Evolutionary conservation across 2,113 vertebrate species (phyloP), one percentile per base, ranked within the genome.

Genomic region (Campylomormyrus numenius): DNA sequence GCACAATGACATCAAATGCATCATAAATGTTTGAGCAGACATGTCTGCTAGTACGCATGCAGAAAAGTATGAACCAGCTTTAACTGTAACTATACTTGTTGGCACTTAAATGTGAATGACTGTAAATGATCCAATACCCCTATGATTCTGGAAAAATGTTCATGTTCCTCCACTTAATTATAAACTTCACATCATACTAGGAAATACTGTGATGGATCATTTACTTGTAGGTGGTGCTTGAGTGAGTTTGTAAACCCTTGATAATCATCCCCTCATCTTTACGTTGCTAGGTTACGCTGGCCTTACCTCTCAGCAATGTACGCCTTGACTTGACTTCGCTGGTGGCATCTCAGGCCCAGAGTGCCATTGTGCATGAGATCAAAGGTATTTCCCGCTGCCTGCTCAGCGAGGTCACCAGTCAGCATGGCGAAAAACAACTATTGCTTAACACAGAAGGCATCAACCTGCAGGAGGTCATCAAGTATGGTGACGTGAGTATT

Each of bases 391-490:
- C 97, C 0, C 96, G 97, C 8, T 99, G 98, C 90, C 94, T 99
- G 56, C 94, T 99, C 84, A 97, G 95, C 0, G 98, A 99, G 88
- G 94, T 91, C 0, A 96, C 95, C 11, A 96, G 53, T 1, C 92
- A 89, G 19, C 91, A 85, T 0, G 97, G 97, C 0, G 92, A 95
- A 89, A 97, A 96, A 88, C 96, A 97, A 89, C 92, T 94, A 0
- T 0, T 97, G 11, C 95, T 99, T 48, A 97, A 97, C 90, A 98
- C 97, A 0, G 98, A 99, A 66, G 98, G 98, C 27, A 99, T 99
- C 94, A 99, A 99, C 95, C 96, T 99, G 88, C 93, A 94, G 0
- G 97, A 98, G 94, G 94, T 99, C 19, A 98, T 98, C 93, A 97
- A 93, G 58, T 95, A 99, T 19, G 93, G 96, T 0, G 95, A 98